These are phyloP conservation scores for Phalacrocorax carbo DNA, from an alignment of 2,113 vertebrate species.

Conservation along the genomic window DNA sequence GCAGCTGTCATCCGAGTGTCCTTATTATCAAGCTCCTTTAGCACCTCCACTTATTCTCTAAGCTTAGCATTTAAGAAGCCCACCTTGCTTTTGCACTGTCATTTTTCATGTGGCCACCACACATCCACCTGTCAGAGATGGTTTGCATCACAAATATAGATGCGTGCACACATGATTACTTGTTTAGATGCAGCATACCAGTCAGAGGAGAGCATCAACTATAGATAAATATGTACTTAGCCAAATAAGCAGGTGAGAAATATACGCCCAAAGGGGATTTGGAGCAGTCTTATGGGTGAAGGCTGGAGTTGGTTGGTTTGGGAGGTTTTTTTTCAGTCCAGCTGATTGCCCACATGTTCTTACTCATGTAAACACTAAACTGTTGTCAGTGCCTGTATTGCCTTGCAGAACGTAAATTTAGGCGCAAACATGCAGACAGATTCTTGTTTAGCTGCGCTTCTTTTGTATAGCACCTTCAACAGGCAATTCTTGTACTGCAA, in stretches of 20 bases:
- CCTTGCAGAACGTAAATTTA: background rate
- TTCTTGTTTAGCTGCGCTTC: background rate
- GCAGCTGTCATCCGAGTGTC: conserved; percentile 48
- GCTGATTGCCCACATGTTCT: too few relatives aligned
- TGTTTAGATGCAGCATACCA: background rate
- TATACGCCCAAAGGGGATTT: background rate
- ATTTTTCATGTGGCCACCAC: background rate
- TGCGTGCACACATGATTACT: background rate
- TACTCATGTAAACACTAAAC: background rate
- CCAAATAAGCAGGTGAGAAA: background rate
- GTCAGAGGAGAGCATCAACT: background rate
- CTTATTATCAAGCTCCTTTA: conserved; percentile 43
- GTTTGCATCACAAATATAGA: background rate
- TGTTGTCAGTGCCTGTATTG: background rate
- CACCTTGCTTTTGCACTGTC: conserved; percentile 11
- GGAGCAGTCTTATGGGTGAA: background rate
- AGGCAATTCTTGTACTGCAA: background rate
- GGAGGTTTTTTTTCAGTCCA: background rate
- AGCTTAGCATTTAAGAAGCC: conserved; percentile 23
- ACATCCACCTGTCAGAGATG: conserved; percentile 19
- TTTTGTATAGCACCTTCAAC: background rate
- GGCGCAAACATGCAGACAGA: background rate
- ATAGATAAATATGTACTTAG: background rate
- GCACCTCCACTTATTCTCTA: background rate
- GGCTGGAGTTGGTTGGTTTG: background rate